phyloP scores from a whole-genome alignment of 2,888 invertebrate genomes.

The Axea sp. region DNA sequence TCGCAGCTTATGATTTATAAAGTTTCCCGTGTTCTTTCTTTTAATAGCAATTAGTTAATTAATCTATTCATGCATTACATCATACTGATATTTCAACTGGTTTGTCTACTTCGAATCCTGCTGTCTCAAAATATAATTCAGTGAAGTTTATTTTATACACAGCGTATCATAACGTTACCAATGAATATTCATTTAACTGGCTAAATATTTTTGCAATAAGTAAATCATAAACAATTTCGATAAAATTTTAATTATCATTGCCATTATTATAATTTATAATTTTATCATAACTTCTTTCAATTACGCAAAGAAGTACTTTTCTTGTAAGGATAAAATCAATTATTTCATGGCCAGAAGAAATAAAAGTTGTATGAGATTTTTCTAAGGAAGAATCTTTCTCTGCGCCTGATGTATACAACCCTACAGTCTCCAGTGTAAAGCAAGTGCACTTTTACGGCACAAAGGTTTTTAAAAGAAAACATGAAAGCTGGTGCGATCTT shows the following conservation, averaged over 20 bases:
- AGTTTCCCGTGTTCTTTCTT: slow-evolving; percentile 48
- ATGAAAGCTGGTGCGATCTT: slow-evolving; percentile 1
- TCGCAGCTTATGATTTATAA: slow-evolving; percentile 51
- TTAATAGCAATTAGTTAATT: slow-evolving; percentile 58
- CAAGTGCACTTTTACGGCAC: slow-evolving; percentile 47
- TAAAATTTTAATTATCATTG: too few relatives aligned
- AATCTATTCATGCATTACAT: slow-evolving; percentile 57
- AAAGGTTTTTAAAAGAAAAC: slow-evolving; percentile 16
- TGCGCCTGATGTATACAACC: slow-evolving; percentile 71
- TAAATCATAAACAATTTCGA: too few relatives aligned
- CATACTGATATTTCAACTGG: slow-evolving; percentile 35
- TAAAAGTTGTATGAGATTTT: slow-evolving; percentile 22
- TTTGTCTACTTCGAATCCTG: slow-evolving; percentile 34
- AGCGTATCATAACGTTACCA: slow-evolving; percentile 14
- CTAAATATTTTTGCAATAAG: too few relatives aligned
- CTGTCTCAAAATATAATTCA: slow-evolving; percentile 25
- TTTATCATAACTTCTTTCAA: too few relatives aligned
- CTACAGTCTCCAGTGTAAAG: slow-evolving; percentile 65
- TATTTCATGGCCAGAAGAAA: slow-evolving; percentile 4
- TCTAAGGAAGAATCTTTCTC: slow-evolving; percentile 7
- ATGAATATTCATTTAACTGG: slow-evolving; percentile 34
- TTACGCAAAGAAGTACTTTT: too few relatives aligned
- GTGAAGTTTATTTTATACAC: slow-evolving; percentile 45
- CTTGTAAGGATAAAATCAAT: slow-evolving; percentile 6
- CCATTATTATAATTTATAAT: too few relatives aligned